Evolutionary conservation across 2,797 vertebrate species (phyloP).

Genomic region (Microctenopoma steveboyesi): DNA sequence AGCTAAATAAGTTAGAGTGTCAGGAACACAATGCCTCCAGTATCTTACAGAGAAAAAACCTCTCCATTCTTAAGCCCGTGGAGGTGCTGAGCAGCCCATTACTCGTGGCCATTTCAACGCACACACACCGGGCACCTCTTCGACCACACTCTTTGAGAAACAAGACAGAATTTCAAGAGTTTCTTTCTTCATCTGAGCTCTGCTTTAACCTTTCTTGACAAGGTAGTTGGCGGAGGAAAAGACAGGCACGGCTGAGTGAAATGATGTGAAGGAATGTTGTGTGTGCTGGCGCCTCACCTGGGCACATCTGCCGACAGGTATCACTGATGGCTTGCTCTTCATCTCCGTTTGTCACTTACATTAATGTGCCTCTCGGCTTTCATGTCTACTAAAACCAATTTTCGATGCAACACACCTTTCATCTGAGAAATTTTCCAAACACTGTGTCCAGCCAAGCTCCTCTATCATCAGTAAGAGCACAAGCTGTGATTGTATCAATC

Average conservation of each 20-base stretch:
- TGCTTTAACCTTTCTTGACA: constrained; percentile 43
- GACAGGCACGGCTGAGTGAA: constrained; percentile 21
- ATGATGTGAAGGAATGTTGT: constrained; percentile 31
- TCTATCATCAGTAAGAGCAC: constrained; percentile 45
- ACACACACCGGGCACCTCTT: constrained; percentile 21
- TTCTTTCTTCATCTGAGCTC: constrained; percentile 22
- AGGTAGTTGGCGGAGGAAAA: constrained; percentile 37
- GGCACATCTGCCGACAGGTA: constrained; percentile 45
- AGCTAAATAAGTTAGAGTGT: constrained; percentile 63
- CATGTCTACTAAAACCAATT: constrained; percentile 35
- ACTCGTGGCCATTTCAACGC: constrained; percentile 67
- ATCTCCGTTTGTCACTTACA: constrained; percentile 36
- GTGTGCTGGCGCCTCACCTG: constrained; percentile 43
- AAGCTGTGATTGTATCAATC: constrained; percentile 49
- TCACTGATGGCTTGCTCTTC: constrained; percentile 33
- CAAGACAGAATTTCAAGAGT: constrained; percentile 30
- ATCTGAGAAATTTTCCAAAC: constrained; percentile 55
- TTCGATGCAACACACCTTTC: constrained; percentile 31
- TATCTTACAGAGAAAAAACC: constrained; percentile 51
- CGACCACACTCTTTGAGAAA: constrained; percentile 54
- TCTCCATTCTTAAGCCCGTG: constrained; percentile 59
- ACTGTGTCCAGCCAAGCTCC: constrained; percentile 14
- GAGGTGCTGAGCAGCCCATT: constrained; percentile 75
- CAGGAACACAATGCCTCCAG: constrained; percentile 74
- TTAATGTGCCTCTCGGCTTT: constrained; percentile 50